Evolutionary conservation across 2,113 vertebrate species (phyloP), one percentile per base, ranked within the genome.

Genomic region (Pseudorasbora parva): DNA sequence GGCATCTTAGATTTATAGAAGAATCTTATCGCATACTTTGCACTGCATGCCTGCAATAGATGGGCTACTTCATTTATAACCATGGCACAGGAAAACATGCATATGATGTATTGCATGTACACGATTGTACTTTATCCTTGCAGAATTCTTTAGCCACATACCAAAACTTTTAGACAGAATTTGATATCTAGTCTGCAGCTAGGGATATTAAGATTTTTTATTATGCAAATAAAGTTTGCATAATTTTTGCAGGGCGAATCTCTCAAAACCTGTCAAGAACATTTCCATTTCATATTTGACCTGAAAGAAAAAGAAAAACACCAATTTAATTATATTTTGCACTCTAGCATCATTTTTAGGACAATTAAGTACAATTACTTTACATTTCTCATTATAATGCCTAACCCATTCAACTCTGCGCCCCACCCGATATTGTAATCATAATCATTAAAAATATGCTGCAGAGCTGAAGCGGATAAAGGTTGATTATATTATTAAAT

Each of bases 1-100:
- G 77, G 59, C 59, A 79, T 66, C 77, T 30, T 11, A 64, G 59
- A 79, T 79, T 64, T 66, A 66, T 19, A 21, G 23, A 66, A 78
- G 37, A 79, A 79, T 64, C 25, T 64, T 79, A 49, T 66, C 5
- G 8, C 21, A 9, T 12, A 43, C 25, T 21, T n/a, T 66, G 76
- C 76, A 64, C 23, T 47, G 54, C 37, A 43, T 8, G 57, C 59
- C 54, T 43, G 54, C 33, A 43, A 78, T 21, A 57, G 30, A 14
- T 57, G 10, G 12, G 25, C 8, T 37, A 37, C 21, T 17, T 5
- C 19, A 59, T 33, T n/a, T 49, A 75, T 77, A 57, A 73, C n/a
- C 27, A 74, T 74, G 23, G 25, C 8, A 41, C 23, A 19, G 23
- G 3, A 77, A 59, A 77, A n/a, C 72, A 49, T 27, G 37, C 2